Base-by-base conservation (phyloP, 1,140 invertebrate genomes). In the Coelopa frigida region DNA sequence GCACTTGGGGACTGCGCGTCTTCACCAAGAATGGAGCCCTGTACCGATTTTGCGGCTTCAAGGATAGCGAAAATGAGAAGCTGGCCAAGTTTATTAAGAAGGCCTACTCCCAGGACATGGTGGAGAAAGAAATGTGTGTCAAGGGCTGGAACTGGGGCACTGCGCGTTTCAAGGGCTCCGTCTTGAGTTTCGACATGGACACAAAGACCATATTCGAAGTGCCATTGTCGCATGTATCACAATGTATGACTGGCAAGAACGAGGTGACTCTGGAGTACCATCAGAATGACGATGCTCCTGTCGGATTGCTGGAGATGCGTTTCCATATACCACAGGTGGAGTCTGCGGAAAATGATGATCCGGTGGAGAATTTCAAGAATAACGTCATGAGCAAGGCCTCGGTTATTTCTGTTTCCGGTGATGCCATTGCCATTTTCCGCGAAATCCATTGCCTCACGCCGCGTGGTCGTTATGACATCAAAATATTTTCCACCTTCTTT, bases 131-230 rank as follows among this genome's bases (percentile, higher is more conserved):
- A 59, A 71, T 95, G 26, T 90, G 88, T 57, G 73, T 98, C 1
- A 98, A 95, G 72, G 97, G 97, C 5, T 99, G 95, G 94, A 99
- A 99, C 72, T 99, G 96, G 91, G 97, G 97, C 37, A 88, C 87
- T 2, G 89, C 90, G 10, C 88, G 93, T 56, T 98, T 99, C 68
- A 81, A 84, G 67, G 95, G 94, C 20, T 87, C 92, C 40, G 82
- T 89, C 2, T 68, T 99, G 1, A 89, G 85, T 61, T 99, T 98
- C 72, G 87, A 96, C 67, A 83, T 98, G 33, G 89, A 91, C 12
- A 82, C 83, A 43, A 80, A 85, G 46, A 84, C 87, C 17, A 89
- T 88, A 0, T 99, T 99, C 78, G 96, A 99, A 74, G 86, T 99
- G 57, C 96, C 97, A 0, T 63, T 99, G 3, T 84, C 85, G 46